Conservation (phyloP, 2,113 vertebrate genomes). For the Nerophis lumbriciformis region DNA sequence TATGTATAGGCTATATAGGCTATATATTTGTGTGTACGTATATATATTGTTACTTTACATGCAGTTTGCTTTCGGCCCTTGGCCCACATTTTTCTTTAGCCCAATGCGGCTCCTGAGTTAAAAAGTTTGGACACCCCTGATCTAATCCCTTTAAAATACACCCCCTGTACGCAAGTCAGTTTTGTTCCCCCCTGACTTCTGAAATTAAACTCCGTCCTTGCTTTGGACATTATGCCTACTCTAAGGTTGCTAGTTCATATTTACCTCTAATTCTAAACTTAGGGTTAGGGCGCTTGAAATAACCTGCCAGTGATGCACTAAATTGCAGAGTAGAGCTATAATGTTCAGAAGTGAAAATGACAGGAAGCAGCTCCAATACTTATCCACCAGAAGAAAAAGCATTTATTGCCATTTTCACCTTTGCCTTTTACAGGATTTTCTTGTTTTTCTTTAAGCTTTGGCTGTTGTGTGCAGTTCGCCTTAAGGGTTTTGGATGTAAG, state of each 20-base stretch:
- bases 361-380: conserved; percentile 49
- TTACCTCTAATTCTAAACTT: neutral
- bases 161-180: too few relatives aligned
- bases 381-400: conserved; percentile 50
- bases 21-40: too few relatives aligned
- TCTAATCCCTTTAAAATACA: too few relatives aligned
- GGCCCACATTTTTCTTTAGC: too few relatives aligned
- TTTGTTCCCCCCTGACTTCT: too few relatives aligned
- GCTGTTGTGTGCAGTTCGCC: conserved; percentile 26
- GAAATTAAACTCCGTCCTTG: neutral
- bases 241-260: conserved; percentile 9
- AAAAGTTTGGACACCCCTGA: too few relatives aligned
- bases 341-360: conserved; percentile 36
- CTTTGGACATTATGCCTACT: conserved; percentile 6
- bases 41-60: too few relatives aligned
- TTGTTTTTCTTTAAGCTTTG: conserved; percentile 15
- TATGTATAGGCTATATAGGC: too few relatives aligned
- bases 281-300: conserved; percentile 16
- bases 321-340: conserved; percentile 18
- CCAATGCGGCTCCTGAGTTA: too few relatives aligned
- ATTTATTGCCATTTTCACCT: conserved; percentile 47
- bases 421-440: conserved; percentile 14
- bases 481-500: conserved; percentile 24
- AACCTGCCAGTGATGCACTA: conserved; percentile 18
- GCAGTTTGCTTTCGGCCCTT: too few relatives aligned